phyloP scores from a whole-genome alignment of 2,888 invertebrate species.

The Steromphala cineraria region DNA sequence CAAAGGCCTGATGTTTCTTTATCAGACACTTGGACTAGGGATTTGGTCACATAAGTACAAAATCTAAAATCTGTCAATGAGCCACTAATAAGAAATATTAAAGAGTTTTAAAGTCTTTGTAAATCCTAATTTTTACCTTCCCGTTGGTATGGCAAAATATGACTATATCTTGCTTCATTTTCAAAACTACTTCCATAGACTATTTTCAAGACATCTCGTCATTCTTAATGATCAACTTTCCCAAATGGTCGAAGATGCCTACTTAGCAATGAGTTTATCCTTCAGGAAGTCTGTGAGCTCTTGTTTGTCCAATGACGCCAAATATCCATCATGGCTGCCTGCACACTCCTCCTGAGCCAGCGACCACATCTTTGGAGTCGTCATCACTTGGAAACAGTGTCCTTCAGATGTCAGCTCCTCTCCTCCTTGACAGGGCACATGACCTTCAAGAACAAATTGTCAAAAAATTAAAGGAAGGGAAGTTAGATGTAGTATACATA shows the following conservation, averaged over 20 bases:
- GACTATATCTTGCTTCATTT: not conserved
- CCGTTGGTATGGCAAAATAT: too few species aligned
- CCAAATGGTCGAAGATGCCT: not conserved
- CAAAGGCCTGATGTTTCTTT: too few species aligned
- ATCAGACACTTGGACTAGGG: too few species aligned
- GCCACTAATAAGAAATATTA: too few species aligned
- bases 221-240: too few species aligned
- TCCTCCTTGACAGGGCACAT: not conserved
- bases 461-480: too few species aligned
- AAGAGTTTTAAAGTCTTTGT: too few species aligned
- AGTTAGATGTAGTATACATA: too few species aligned
- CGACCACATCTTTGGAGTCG: constrained; percentile 21
- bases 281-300: constrained; percentile 19
- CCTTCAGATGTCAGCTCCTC: constrained; percentile 20
- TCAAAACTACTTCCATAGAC: not conserved
- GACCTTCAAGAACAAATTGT: too few species aligned
- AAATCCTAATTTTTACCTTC: too few species aligned
- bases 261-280: constrained; percentile 1
- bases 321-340: constrained; percentile 31
- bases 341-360: constrained; percentile 33
- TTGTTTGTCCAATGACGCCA: constrained; percentile 33
- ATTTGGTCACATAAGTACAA: too few species aligned
- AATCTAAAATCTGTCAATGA: too few species aligned
- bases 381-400: constrained; percentile 42
- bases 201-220: not conserved